Percentiles rank a stretch among this genome's conserved stretches.
These are phyloP conservation scores for Agriopis leucophaearia DNA, from an alignment of 2,888 invertebrate genomes.

Conservation along the genomic window DNA sequence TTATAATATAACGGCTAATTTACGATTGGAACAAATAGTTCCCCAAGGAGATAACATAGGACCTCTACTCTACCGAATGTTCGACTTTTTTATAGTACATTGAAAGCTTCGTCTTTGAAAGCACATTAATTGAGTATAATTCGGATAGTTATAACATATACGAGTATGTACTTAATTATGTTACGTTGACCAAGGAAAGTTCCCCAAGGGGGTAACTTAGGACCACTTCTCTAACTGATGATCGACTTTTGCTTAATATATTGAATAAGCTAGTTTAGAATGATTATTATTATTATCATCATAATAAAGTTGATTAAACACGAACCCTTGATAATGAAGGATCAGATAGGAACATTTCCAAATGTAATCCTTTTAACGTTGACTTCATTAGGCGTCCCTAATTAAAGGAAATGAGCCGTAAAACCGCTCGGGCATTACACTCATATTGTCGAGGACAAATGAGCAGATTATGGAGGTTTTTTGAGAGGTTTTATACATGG, in stretches of 20 bases:
- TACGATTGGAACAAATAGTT: not conserved
- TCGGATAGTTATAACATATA: no score
- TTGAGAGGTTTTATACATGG: conserved; percentile 5
- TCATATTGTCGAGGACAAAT: conserved; percentile 31
- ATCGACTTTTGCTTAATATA: no score
- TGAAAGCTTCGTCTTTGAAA: not conserved
- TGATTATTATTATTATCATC: not conserved
- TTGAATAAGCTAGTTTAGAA: no score
- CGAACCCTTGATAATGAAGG: conserved; percentile 11
- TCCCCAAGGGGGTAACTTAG: not conserved
- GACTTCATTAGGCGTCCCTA: conserved; percentile 30
- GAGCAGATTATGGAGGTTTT: conserved; percentile 22
- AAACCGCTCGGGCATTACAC: conserved; percentile 26
- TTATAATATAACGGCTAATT: not conserved
- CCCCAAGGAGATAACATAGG: not conserved
- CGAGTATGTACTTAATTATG: no score
- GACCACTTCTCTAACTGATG: not conserved
- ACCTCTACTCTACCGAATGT: not conserved
- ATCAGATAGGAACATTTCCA: conserved; percentile 15
- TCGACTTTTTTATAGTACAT: not conserved
- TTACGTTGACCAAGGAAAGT: no score
- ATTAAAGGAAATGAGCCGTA: conserved; percentile 30
- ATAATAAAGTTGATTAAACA: not conserved
- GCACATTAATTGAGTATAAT: no score
- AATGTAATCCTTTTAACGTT: conserved; percentile 21